A percentile compares a stretch with the other conserved stretches of the same genome.
Evolutionary conservation across 2,797 vertebrate species (phyloP).

Genomic region (Gallinago stenura): DNA sequence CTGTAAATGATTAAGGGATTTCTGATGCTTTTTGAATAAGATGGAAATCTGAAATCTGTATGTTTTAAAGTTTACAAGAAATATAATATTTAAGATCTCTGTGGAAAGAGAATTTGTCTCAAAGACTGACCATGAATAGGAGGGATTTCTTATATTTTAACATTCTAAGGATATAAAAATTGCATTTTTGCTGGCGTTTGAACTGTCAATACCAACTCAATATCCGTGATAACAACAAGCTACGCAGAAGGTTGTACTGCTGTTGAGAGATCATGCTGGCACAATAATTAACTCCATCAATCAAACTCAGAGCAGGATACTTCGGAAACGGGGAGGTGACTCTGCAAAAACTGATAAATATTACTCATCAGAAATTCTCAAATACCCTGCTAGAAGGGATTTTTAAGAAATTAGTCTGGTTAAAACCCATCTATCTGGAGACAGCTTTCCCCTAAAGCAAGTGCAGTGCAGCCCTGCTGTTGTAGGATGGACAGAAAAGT

Average conservation of each 20-base stretch:
- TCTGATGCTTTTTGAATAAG: neutral
- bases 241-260: neutral
- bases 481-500: neutral
- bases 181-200: neutral
- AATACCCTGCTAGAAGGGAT: neutral
- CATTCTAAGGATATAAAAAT: neutral
- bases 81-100: neutral
- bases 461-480: neutral
- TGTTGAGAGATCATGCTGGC: constrained; percentile 18
- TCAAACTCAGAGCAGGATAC: neutral
- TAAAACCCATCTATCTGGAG: neutral
- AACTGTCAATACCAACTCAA: neutral
- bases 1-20: neutral
- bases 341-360: constrained; percentile 36
- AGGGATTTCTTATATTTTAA: neutral
- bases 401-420: neutral
- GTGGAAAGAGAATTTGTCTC: neutral
- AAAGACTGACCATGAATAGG: neutral
- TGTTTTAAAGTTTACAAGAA: neutral
- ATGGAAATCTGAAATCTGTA: neutral
- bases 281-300: constrained; percentile 37
- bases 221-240: neutral
- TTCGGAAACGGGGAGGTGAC: neutral
- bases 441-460: neutral
- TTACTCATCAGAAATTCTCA: constrained; percentile 20